Base-by-base conservation (phyloP, 2,113 vertebrate genomes). In the Gallinago jamesoni region DNA sequence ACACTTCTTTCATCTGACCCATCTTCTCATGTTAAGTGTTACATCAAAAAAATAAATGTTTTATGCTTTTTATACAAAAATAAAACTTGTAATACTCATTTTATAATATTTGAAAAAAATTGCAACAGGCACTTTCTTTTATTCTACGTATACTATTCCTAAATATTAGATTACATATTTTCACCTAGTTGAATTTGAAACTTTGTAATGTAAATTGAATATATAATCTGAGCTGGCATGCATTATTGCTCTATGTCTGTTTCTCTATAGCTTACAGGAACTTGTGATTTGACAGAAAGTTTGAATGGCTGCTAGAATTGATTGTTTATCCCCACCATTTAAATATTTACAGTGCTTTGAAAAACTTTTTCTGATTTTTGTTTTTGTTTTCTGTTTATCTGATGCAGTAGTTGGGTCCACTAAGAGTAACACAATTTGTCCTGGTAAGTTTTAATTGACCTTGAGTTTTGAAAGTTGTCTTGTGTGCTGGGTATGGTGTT, bases 361-460 rank as follows among this genome's bases (percentile, higher is more conserved):
- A 97, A 95, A 60, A 47, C 21, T 73, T 59, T n/a, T 55, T 37
- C 45, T 94, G 55, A 84, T 31, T 72, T 89, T 89, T 67, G 12
- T 39, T 35, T 68, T 12, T 48, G 2, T 94, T 97, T 94, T 96
- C 84, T 94, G 6, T 96, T 90, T 76, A 14, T 93, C 97, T 99
- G 99, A 99, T 98, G 96, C 98, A 70, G 98, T 98, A 91, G 98
- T 99, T 94, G 98, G 97, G 91, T 98, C 99, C 59, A 93, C 98
- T 25, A 99, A 98, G 97, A 98, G 98, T 97, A 99, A 98, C 92
- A 98, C 98, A 4, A 97, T 99, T 97, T 99, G 99, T 98, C 99
- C 99, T 93, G 99, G 99, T 99, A 97, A 96, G 98, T 98, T 53
- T 56, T 50, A 74, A 59, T 72, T 59, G 28, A 47, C 43, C 30